Evolutionary conservation across 2,888 invertebrate species (phyloP), one percentile per base, ranked within the genome.

Genomic region (Cephonodes hylas): DNA sequence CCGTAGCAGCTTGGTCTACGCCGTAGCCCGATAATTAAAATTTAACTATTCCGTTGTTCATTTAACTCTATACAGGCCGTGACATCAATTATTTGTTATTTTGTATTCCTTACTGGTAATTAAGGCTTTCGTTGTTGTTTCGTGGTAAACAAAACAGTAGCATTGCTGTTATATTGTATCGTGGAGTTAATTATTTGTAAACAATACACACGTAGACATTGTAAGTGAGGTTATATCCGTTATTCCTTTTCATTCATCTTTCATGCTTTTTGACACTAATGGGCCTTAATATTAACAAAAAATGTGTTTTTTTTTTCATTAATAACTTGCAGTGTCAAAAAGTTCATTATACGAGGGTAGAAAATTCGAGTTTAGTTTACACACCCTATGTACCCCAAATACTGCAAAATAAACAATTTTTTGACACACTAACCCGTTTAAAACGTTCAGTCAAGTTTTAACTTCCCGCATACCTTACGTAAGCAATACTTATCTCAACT

Each of bases 401-500:
- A 23, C 53, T 27, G 27, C 53, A 48, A 58, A 61, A 61, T n/a
- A 58, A 45, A 58, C 34, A 38, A 46, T 5, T 1, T 5, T 8
- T 25, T 23, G 22, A 61, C 34, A 18, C 20, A 38, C 22, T 25
- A 15, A 25, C 31, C 58, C 58, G 44, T n/a, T 0, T 18, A 45
- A 46, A 46, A 23, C 61, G 46, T 10, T 58, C 34, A 22, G 13
- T 59, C 62, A 75, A 73, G 78, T 64, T 76, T 79, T 70, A 72
- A 76, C 72, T 64, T 71, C 77, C 77, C 75, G 77, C 79, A 75
- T 64, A 71, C 75, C 91, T 91, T 91, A 91, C 89, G 91, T 91
- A 91, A 91, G 88, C 80, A 69, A 74, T 72, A 73, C 77, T 84
- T 83, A 83, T 81, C 82, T 79, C 71, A 79, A 82, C 73, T 73